Conservation (phyloP, 1,140 invertebrate genomes). For the Heterodera carotae region DNA sequence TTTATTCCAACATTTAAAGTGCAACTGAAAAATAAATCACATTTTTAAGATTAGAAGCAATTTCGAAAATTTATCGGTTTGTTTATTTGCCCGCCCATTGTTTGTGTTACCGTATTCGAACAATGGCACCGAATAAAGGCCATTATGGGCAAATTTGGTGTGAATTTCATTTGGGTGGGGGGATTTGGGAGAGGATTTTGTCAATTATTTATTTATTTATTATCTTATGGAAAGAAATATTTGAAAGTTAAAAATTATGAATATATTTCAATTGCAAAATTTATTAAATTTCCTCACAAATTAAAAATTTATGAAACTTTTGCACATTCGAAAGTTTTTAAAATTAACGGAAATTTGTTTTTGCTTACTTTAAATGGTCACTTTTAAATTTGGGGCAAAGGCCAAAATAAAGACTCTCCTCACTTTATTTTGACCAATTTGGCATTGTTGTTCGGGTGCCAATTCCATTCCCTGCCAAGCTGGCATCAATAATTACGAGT, state of each 20-base stretch:
- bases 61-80: too few relatives aligned
- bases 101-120: slow-evolving; percentile 3
- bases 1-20: too few relatives aligned
- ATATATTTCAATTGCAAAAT: too few relatives aligned
- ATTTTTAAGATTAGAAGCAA: too few relatives aligned
- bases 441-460: neutral
- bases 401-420: neutral
- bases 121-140: neutral
- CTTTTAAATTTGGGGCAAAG: neutral
- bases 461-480: neutral
- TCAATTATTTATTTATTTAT: neutral
- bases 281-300: too few relatives aligned
- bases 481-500: neutral
- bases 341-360: neutral
- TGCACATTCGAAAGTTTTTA: too few relatives aligned
- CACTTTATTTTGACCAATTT: neutral
- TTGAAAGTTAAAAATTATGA: too few relatives aligned
- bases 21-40: too few relatives aligned
- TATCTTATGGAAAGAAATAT: neutral
- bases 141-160: neutral
- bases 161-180: neutral
- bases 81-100: too few relatives aligned
- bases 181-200: neutral
- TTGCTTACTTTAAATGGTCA: neutral
- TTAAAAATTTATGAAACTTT: too few relatives aligned